These are phyloP conservation scores for Ostrea edulis DNA, from an alignment of 1,140 invertebrate genomes.

Conservation along the genomic window DNA sequence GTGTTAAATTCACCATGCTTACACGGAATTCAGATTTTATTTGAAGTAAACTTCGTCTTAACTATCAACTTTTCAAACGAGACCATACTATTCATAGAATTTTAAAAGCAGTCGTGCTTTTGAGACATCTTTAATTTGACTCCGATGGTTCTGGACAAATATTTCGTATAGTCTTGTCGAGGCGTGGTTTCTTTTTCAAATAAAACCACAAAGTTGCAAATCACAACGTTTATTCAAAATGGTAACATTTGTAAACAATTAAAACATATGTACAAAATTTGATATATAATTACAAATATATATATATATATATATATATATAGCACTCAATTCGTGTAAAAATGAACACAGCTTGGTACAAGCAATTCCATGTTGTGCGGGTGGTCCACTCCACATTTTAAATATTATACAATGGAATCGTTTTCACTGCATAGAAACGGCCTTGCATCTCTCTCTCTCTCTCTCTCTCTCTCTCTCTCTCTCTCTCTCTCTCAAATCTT, in stretches of 20 bases:
- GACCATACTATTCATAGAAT: background rate
- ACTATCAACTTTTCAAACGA: background rate
- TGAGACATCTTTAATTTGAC: background rate
- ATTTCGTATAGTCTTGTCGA: background rate
- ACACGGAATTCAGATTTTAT: background rate
- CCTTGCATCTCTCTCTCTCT: background rate
- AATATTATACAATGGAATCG: background rate
- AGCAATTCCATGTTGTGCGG: background rate
- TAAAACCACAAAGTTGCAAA: background rate
- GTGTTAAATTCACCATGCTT: background rate
- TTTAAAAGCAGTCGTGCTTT: background rate
- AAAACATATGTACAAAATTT: background rate
- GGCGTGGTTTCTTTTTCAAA: too few species aligned
- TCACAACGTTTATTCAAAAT: constrained; percentile 17
- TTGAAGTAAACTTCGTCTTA: background rate
- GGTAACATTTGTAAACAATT: constrained; percentile 9
- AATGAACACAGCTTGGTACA: constrained; percentile 5
- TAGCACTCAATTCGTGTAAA: background rate
- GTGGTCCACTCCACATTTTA: background rate
- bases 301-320: background rate
- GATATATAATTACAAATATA: background rate
- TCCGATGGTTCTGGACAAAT: background rate
- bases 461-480: background rate
- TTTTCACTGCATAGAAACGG: background rate
- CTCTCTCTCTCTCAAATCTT: background rate